phyloP scores from a whole-genome alignment of 2,888 invertebrate species.

The Branchellion lobata region DNA sequence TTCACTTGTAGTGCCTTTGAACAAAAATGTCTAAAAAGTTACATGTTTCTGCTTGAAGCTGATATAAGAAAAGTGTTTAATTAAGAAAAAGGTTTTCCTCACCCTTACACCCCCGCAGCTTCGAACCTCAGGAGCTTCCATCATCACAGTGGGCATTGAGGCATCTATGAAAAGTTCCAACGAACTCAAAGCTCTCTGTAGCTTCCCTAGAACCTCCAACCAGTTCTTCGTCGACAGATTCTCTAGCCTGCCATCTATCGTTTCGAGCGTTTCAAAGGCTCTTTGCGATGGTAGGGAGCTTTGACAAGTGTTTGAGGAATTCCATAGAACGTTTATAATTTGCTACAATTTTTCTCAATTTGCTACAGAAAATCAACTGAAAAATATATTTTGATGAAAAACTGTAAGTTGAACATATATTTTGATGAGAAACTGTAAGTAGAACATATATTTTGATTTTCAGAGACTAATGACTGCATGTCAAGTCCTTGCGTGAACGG shows the following conservation, averaged over 20 bases:
- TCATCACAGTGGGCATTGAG: constrained; percentile 12
- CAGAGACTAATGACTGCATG: constrained; percentile 56
- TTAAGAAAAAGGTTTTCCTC: no score
- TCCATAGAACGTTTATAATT: neutral
- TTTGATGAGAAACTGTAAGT: no score
- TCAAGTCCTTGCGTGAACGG: constrained; percentile 57
- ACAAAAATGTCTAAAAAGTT: no score
- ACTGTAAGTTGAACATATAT: no score
- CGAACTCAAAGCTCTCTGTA: constrained; percentile 8
- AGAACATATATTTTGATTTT: no score
- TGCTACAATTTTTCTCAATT: no score
- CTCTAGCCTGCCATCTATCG: neutral
- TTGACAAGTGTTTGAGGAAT: neutral
- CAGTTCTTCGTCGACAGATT: constrained; percentile 30
- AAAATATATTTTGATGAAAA: no score
- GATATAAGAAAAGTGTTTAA: no score
- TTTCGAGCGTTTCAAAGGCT: neutral
- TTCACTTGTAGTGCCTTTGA: no score
- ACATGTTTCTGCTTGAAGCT: no score
- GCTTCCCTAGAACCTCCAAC: constrained; percentile 1
- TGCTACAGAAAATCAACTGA: neutral
- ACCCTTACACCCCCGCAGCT: no score
- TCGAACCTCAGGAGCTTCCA: neutral
- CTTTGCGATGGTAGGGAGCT: neutral
- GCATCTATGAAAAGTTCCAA: neutral